Evolutionary conservation across 92 coral and sea anemone species (phyloP).

Genomic region (Siderastrea radians): DNA sequence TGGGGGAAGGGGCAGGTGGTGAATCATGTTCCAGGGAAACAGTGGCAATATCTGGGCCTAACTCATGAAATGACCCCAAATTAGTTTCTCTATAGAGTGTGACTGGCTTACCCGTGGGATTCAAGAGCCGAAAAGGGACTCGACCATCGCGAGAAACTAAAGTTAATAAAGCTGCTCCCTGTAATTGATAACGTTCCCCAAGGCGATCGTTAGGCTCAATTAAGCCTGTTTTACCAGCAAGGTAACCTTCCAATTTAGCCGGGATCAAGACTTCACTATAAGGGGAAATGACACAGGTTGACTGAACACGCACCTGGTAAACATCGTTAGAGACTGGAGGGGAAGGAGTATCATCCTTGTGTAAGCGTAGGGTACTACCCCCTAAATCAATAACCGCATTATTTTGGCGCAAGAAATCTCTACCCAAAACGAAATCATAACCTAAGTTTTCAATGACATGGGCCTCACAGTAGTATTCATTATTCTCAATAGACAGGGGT

Average conservation of each 20-base stretch:
- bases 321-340: not conserved
- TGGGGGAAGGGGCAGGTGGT: not conserved
- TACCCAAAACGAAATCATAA: not conserved
- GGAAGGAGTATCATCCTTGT: not conserved
- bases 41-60: conserved; percentile 28
- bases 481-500: not conserved
- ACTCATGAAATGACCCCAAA: conserved; percentile 22
- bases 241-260: not conserved
- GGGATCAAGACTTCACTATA: conserved; percentile 31
- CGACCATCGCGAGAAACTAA: too few species aligned
- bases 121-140: conserved; percentile 60
- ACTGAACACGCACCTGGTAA: conserved; percentile 10
- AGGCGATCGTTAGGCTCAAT: conserved; percentile 7
- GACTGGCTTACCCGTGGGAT: conserved; percentile 50
- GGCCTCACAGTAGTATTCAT: not conserved
- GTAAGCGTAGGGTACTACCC: not conserved
- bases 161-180: conserved; percentile 15
- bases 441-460: not conserved
- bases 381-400: not conserved
- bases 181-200: conserved; percentile 9
- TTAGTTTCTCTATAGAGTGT: conserved; percentile 34
- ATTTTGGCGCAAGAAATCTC: not conserved
- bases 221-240: conserved; percentile 19
- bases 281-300: conserved; percentile 26
- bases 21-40: not conserved